A percentile compares a stretch with the other conserved stretches of the same genome.
Conservation (phyloP, 2,888 invertebrate species). For the Euplagia quadripunctaria region DNA sequence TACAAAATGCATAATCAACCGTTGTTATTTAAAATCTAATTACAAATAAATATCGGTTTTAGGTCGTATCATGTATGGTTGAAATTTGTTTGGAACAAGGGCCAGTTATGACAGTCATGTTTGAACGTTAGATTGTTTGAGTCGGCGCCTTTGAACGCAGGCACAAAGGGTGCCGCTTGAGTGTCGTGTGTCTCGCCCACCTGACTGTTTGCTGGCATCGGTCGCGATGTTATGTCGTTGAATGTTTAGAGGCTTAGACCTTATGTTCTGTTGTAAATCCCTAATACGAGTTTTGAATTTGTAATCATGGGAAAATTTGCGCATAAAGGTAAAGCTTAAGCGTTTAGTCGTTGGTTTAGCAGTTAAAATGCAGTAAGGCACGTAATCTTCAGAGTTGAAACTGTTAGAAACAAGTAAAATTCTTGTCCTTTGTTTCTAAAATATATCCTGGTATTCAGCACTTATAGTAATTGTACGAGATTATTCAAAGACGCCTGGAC, state of each 20-base stretch:
- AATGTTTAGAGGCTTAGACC: conserved; percentile 22
- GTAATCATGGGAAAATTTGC: conserved; percentile 25
- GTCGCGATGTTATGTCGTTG: conserved; percentile 45
- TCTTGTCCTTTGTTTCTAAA: not conserved
- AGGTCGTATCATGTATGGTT: conserved; percentile 9
- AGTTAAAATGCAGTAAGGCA: conserved; percentile 11
- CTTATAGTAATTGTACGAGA: not conserved
- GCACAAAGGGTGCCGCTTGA: conserved; percentile 81
- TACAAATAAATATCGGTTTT: conserved; percentile 14
- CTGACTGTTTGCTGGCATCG: conserved; percentile 76
- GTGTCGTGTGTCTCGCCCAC: conserved; percentile 83
- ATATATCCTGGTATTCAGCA: not conserved
- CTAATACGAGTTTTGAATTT: conserved; percentile 22
- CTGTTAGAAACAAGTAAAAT: conserved; percentile 2
- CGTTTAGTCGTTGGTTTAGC: conserved; percentile 12
- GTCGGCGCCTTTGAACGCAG: conserved; percentile 82
- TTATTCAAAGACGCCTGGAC: not conserved
- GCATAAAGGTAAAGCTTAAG: conserved; percentile 9
- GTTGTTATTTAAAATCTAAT: not conserved
- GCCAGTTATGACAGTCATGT: conserved; percentile 47
- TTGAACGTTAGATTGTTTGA: conserved; percentile 65
- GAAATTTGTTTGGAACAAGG: conserved; percentile 26
- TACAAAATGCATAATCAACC: not conserved
- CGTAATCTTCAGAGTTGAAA: conserved; percentile 2
- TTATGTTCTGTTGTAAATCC: conserved; percentile 28